Evolutionary conservation across 2,113 vertebrate species (phyloP), one percentile per base, ranked within the genome.

Genomic region (Lasiurus borealis): DNA sequence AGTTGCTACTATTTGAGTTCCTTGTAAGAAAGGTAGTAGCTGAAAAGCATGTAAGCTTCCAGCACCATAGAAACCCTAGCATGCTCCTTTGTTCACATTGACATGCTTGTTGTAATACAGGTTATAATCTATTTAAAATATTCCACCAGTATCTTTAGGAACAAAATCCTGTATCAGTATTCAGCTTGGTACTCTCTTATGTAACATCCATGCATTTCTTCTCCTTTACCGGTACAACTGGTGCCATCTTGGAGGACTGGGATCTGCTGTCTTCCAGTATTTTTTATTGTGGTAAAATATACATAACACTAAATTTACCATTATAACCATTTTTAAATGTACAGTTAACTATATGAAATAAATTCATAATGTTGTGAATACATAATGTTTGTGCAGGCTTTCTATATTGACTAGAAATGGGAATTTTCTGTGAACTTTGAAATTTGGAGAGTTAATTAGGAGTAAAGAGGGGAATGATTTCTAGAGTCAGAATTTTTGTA

Each of bases 401-500:
- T 92, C 31, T 88, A 2, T 90, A 66, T 64, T 84, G 15, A 29
- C 50, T 85, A 8, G 46, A 88, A 94, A 64, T 62, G 34, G 23
- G 80, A 80, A 86, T 91, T 95, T 57, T 92, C 71, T 87, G 64
- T 90, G 81, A 80, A 73, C 48, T 78, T 91, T 88, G 50, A 91
- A 46, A 36, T 96, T 81, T 92, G 69, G 31, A 71, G 82, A 66
- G 48, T 36, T 71, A 91, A 83, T 52, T 69, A 23, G 73, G 34
- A 88, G 16, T 82, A 76, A 88, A 85, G 73, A 86, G 11, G 44
- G 66, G 9, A 23, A 48, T 92, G 71, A 77, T 78, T 82, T 86
- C 21, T 83, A 92, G 72, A 92, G 12, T 57, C 4, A 93, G 52
- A 82, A 82, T 81, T n/a, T n/a, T n/a, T n/a, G 77, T 52, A 90